phyloP scores from a whole-genome alignment of 2,888 invertebrate species.

The Coleophora flavipennella region DNA sequence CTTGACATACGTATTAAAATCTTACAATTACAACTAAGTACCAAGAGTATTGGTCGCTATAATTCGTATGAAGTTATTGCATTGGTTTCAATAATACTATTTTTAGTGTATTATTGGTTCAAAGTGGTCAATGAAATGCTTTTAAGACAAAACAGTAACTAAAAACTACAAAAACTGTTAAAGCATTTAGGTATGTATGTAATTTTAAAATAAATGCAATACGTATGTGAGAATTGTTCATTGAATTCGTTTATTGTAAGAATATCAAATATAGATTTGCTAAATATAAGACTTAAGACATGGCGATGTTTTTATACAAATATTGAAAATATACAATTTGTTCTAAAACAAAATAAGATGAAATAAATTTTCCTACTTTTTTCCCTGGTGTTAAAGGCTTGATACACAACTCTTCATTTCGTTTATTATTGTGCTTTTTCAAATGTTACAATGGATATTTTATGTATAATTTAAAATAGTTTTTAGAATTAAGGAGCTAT shows the following conservation, averaged over 20 bases:
- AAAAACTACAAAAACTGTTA: slow-evolving; percentile 1
- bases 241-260: slow-evolving; percentile 15
- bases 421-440: too few species aligned
- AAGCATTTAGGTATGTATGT: background rate
- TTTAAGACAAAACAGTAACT: slow-evolving; percentile 18
- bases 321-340: slow-evolving; percentile 18
- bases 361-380: slow-evolving; percentile 3
- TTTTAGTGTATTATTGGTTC: slow-evolving; percentile 12
- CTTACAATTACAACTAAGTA: slow-evolving; percentile 21
- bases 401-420: too few species aligned
- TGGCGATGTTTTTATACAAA: too few species aligned
- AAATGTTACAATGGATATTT: too few species aligned
- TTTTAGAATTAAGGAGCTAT: too few species aligned
- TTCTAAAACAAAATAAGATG: slow-evolving; percentile 19
- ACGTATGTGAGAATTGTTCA: slow-evolving; percentile 14
- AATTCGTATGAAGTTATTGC: slow-evolving; percentile 31
- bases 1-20: slow-evolving; percentile 4
- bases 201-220: slow-evolving; percentile 8
- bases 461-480: too few species aligned
- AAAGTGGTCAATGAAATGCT: slow-evolving; percentile 13
- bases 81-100: slow-evolving; percentile 19
- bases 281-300: too few species aligned
- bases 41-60: slow-evolving; percentile 28
- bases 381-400: too few species aligned
- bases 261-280: slow-evolving; percentile 24